Evolutionary conservation across 1,140 invertebrate genomes (phyloP).

Genomic region (Scaptomyza montana): DNA sequence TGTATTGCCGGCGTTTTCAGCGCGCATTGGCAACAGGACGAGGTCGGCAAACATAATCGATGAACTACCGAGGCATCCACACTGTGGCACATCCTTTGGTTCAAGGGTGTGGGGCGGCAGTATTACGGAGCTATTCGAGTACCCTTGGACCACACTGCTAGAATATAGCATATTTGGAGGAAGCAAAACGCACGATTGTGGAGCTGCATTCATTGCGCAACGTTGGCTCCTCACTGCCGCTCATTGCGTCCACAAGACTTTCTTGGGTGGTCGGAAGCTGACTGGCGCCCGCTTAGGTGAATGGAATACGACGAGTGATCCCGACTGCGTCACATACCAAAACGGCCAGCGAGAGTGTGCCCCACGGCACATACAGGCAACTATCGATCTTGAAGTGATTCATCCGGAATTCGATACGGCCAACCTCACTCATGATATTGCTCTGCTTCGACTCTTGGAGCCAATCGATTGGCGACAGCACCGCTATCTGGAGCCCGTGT

Average conservation of each 20-base stretch:
- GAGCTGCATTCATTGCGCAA: constrained; percentile 85
- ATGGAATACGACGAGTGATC: constrained; percentile 62
- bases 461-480: constrained; percentile 83
- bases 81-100: constrained; percentile 54
- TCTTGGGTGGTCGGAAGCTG: constrained; percentile 84
- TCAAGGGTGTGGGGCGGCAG: constrained; percentile 49
- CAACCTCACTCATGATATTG: constrained; percentile 87
- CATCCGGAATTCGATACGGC: constrained; percentile 32
- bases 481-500: constrained; percentile 87
- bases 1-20: constrained; percentile 27
- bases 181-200: constrained; percentile 84
- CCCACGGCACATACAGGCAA: constrained; percentile 85
- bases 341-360: constrained; percentile 82
- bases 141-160: constrained; percentile 67
- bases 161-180: constrained; percentile 36
- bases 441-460: constrained; percentile 87
- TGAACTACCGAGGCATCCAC: constrained; percentile 48
- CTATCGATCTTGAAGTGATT: constrained; percentile 83
- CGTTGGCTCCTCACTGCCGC: constrained; percentile 85
- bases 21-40: constrained; percentile 29
- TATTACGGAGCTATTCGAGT: constrained; percentile 48
- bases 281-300: constrained; percentile 76
- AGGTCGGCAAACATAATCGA: constrained; percentile 10
- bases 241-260: constrained; percentile 84
- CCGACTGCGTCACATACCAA: constrained; percentile 60